Base-by-base conservation (phyloP, 2,888 invertebrate species). In the Hypselothyrea guttata region DNA sequence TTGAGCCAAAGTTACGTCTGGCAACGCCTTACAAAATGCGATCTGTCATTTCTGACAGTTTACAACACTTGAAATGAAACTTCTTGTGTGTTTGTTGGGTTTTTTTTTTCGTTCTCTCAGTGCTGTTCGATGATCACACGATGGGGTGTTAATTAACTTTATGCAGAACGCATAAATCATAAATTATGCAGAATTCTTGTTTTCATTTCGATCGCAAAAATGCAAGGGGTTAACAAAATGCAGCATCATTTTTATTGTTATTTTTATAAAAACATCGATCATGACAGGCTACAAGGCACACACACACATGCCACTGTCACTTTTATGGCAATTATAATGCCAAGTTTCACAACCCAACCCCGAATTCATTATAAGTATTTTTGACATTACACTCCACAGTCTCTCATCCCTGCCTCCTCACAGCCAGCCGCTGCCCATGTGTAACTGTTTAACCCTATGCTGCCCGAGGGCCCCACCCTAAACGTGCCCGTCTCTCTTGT, bases 31-130 rank as follows among this genome's bases (percentile, higher is more conserved):
- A 49, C 72, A 69, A 70, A 67, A 22, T 5, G 62, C 77, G 73
- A 82, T 84, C 81, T 82, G 81, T 82, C 81, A 84, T 63, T 48
- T 73, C 52, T 81, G 81, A 82, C 84, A 84, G 66, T 60, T 83
- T 63, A 79, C 81, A 83, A 60, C 71, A 69, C 58, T 60, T 42
- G 42, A 45, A 45, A 37, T 38, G 37, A 22, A 44, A 48, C 41
- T 38, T 27, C 35, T 33, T n/a, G n/a, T n/a, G n/a, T n/a, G n/a
- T n/a, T n/a, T n/a, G n/a, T n/a, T n/a, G n/a, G n/a, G n/a, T n/a
- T n/a, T n/a, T n/a, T n/a, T n/a, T n/a, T 13, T 11, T 9, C 7
- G 28, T 15, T 15, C 28, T 33, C n/a, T 15, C 28, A 7, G 2
- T 30, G 15, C 16, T 12, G 33, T 1, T 33, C 41, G n/a, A 33